Conservation (phyloP, 2,797 vertebrate species). For the Sebastes flavidus region DNA sequence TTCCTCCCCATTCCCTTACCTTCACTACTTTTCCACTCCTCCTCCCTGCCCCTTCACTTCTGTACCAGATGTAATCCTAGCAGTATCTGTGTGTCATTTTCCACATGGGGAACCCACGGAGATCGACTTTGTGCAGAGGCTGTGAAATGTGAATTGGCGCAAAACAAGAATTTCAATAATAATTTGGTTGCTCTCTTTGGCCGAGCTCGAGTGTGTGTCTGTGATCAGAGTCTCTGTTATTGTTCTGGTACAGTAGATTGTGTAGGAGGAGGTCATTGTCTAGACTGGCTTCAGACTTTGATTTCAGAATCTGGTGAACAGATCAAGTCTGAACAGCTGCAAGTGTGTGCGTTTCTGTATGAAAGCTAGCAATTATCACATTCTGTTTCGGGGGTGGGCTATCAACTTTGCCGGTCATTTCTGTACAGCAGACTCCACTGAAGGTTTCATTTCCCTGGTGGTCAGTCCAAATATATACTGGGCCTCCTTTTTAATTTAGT, state of each 20-base stretch:
- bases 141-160: slow-evolving; percentile 17
- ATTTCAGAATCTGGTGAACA: slow-evolving; percentile 47
- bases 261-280: slow-evolving; percentile 59
- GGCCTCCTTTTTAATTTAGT: slow-evolving; percentile 62
- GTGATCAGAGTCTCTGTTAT: background rate
- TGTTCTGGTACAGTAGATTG: slow-evolving; percentile 31
- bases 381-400: slow-evolving; percentile 4
- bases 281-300: slow-evolving; percentile 61
- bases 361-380: slow-evolving; percentile 2
- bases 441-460: slow-evolving; percentile 29
- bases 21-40: background rate
- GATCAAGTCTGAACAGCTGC: slow-evolving; percentile 36
- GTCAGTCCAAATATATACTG: slow-evolving; percentile 62
- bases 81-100: background rate
- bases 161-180: slow-evolving; percentile 43
- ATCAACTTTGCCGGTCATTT: slow-evolving; percentile 25
- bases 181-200: slow-evolving; percentile 22
- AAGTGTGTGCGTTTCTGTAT: background rate
- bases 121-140: slow-evolving; percentile 27
- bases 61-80: slow-evolving; percentile 15
- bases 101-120: slow-evolving; percentile 4
- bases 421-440: background rate
- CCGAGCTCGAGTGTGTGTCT: background rate
- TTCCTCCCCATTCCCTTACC: background rate
- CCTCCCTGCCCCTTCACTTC: background rate